These are phyloP conservation scores for Laspeyria flexula DNA, from an alignment of 2,888 invertebrate species.

Conservation along the genomic window DNA sequence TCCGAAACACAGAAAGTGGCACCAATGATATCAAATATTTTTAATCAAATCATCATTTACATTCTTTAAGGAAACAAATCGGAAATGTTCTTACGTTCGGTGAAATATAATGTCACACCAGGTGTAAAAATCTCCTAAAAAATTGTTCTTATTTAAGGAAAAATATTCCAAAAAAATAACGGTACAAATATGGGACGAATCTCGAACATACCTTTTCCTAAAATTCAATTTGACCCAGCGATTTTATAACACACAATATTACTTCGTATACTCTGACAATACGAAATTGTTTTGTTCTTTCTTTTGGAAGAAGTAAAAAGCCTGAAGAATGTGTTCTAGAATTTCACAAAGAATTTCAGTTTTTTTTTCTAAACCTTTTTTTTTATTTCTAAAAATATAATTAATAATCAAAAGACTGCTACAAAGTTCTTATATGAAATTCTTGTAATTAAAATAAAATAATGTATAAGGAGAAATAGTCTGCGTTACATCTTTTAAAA, in stretches of 20 bases:
- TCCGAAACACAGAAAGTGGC: too few relatives aligned
- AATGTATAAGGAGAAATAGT: background rate
- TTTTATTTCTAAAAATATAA: too few relatives aligned
- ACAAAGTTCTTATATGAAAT: background rate
- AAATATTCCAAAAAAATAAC: background rate
- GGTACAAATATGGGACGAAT: background rate
- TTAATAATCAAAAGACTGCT: too few relatives aligned
- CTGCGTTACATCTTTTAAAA: background rate
- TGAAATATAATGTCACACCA: background rate
- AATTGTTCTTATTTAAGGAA: background rate
- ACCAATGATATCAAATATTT: too few relatives aligned
- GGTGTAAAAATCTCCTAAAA: background rate
- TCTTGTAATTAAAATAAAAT: background rate
- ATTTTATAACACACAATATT: background rate
- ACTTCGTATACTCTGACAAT: background rate
- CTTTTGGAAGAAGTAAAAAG: background rate
- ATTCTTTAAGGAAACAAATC: too few relatives aligned
- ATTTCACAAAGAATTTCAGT: too few relatives aligned
- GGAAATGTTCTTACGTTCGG: too few relatives aligned
- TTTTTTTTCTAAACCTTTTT: too few relatives aligned
- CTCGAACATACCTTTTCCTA: constrained; percentile 14
- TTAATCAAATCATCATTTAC: too few relatives aligned
- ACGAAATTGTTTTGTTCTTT: background rate
- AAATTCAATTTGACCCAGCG: constrained; percentile 24
- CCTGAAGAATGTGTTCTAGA: background rate